Percentiles rank a stretch among this genome's conserved stretches.
phyloP scores from a whole-genome alignment of 1,140 invertebrate genomes.

The Polyergus mexicanus region DNA sequence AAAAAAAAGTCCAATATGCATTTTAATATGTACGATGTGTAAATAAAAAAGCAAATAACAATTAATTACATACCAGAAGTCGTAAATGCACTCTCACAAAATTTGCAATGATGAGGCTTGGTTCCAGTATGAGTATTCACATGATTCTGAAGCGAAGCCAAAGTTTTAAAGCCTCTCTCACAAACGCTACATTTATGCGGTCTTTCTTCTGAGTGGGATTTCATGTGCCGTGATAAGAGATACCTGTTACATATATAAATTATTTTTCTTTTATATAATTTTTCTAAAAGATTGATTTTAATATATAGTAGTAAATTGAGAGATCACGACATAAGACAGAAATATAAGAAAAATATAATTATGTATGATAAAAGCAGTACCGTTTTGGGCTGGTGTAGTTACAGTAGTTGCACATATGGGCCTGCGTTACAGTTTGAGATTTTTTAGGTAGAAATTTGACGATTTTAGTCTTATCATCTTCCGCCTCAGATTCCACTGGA shows the following conservation, averaged over 20 bases:
- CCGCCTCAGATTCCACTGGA: conserved; percentile 89
- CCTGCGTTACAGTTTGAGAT: conserved; percentile 90
- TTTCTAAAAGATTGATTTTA: background rate
- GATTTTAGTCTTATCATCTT: conserved; percentile 91
- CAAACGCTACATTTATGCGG: conserved; percentile 98
- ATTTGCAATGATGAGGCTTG: conserved; percentile 97
- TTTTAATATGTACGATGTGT: background rate
- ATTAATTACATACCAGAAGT: conserved; percentile 91
- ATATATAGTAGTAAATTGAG: background rate
- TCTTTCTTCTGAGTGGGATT: conserved; percentile 97
- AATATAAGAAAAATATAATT: conserved; percentile 8
- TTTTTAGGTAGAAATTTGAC: conserved; percentile 90
- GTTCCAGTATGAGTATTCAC: conserved; percentile 98
- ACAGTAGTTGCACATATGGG: conserved; percentile 96
- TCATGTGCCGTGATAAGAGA: conserved; percentile 97
- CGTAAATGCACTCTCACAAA: conserved; percentile 97
- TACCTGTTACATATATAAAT: conserved; percentile 87
- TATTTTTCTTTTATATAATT: background rate
- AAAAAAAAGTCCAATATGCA: background rate
- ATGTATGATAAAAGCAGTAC: conserved; percentile 75
- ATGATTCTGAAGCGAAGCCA: conserved; percentile 97
- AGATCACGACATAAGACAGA: background rate
- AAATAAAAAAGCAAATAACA: background rate
- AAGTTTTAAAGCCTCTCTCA: conserved; percentile 97
- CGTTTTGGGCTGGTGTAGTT: conserved; percentile 96